A percentile compares a stretch with the other conserved stretches of the same genome.
phyloP scores from a whole-genome alignment of 2,888 invertebrate genomes.

The Odontocerum albicorne region DNA sequence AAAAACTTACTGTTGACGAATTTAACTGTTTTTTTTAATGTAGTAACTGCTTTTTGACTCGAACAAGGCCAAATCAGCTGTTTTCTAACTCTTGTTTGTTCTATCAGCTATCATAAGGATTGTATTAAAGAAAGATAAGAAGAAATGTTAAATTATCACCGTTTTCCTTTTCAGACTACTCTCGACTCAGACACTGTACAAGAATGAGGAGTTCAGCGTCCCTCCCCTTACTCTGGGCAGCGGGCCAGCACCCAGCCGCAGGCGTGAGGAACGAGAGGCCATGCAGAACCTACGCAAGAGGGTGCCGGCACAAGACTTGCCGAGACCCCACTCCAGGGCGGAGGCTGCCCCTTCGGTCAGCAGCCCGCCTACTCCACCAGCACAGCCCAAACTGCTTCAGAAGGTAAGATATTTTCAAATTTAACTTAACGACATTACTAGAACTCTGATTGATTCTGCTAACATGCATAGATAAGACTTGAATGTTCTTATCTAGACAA shows the following conservation, averaged over 20 bases:
- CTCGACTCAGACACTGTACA: constrained; percentile 33
- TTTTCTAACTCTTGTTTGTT: no score
- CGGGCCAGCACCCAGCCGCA: constrained; percentile 64
- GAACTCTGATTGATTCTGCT: no score
- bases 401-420: constrained; percentile 18
- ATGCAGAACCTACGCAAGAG: constrained; percentile 71
- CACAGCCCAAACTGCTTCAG: constrained; percentile 15
- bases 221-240: constrained; percentile 42
- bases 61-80: no score
- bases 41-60: no score
- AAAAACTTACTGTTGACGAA: no score
- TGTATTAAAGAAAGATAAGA: no score
- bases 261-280: constrained; percentile 68
- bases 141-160: no score
- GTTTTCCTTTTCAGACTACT: constrained; percentile 13
- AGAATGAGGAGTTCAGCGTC: constrained; percentile 46
- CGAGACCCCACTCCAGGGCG: constrained; percentile 33
- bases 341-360: neutral
- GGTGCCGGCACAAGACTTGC: constrained; percentile 60
- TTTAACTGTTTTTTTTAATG: no score
- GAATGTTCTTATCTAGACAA: no score
- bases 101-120: no score
- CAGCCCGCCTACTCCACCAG: neutral
- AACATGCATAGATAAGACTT: no score
- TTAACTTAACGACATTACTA: no score